Percentiles rank a stretch among this genome's conserved stretches.
Conservation (phyloP, 2,888 invertebrate genomes). For the Dryadula phaetusa region DNA sequence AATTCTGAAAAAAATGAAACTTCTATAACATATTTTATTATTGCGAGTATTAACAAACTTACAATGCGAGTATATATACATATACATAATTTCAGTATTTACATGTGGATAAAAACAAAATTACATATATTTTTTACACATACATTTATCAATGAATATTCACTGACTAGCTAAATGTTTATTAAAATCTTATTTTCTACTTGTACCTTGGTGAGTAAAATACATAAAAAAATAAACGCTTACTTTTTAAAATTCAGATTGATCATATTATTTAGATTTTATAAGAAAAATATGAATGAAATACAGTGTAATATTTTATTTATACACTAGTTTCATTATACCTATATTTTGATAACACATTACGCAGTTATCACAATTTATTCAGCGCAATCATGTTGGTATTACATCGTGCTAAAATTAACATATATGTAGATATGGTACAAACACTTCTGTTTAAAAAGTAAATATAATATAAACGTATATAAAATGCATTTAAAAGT, state of each 20-base stretch:
- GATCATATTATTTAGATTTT: too few relatives aligned
- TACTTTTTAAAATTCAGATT: background rate
- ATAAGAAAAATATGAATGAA: too few relatives aligned
- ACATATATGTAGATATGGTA: background rate
- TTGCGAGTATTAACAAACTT: conserved; percentile 12
- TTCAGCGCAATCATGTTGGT: background rate
- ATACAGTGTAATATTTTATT: too few relatives aligned
- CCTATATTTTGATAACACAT: background rate
- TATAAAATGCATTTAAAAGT: conserved; percentile 24
- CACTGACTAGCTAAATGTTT: conserved; percentile 33
- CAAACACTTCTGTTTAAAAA: background rate
- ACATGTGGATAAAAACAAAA: background rate
- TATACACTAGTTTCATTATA: background rate
- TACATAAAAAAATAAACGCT: background rate
- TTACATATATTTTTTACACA: conserved; percentile 2
- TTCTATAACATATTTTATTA: conserved; percentile 11
- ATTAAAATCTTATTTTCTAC: conserved; percentile 16
- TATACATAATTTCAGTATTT: background rate
- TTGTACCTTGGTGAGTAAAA: background rate
- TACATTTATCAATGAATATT: conserved; percentile 24
- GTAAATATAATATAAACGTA: background rate
- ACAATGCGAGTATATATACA: background rate
- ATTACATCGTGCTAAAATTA: background rate
- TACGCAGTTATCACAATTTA: background rate
- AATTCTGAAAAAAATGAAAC: background rate